Percentiles rank a stretch among this genome's conserved stretches.
Conservation (phyloP, 1,140 invertebrate species). For the Lethrus apterus region DNA sequence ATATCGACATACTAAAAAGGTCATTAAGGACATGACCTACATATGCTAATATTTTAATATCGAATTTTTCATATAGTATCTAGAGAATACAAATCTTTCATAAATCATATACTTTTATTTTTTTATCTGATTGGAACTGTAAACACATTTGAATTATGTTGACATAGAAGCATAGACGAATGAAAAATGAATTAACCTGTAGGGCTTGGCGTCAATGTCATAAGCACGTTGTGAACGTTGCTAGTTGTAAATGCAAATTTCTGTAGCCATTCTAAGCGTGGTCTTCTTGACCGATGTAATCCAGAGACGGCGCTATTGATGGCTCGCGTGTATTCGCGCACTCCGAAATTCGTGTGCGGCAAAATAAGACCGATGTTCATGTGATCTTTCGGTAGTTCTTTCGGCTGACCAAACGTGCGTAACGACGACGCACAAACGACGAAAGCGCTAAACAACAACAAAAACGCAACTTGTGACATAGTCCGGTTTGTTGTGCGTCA, state of each 20-base stretch:
- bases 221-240: slow-evolving; percentile 57
- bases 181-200: slow-evolving; percentile 63
- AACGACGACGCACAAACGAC: slow-evolving; percentile 4
- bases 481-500: no score
- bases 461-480: no score
- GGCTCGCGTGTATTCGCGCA: slow-evolving; percentile 59
- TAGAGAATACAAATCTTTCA: no score
- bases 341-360: slow-evolving; percentile 57
- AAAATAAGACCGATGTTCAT: slow-evolving; percentile 54
- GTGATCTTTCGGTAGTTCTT: slow-evolving; percentile 21
- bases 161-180: no score
- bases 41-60: no score
- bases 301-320: slow-evolving; percentile 56
- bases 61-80: no score
- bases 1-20: no score
- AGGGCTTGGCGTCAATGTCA: slow-evolving; percentile 66
- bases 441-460: no score
- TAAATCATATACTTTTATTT: no score
- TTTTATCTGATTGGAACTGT: no score
- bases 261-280: slow-evolving; percentile 54
- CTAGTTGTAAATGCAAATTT: slow-evolving; percentile 54
- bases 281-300: slow-evolving; percentile 49
- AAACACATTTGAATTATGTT: no score
- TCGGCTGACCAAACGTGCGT: slow-evolving; percentile 8
- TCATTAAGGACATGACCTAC: no score